phyloP scores from a whole-genome alignment of 1,140 invertebrate species.

The Ladona fulva region DNA sequence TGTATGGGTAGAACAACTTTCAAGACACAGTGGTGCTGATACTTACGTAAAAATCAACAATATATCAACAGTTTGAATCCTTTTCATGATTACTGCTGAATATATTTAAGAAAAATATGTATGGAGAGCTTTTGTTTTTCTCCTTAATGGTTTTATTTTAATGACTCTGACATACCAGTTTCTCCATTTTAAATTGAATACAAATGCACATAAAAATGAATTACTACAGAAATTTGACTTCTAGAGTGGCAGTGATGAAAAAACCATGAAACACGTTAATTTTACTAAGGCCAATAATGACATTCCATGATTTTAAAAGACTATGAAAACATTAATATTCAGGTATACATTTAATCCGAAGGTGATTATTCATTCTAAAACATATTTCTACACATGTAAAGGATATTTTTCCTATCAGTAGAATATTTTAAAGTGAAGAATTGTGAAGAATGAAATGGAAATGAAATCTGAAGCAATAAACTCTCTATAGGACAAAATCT shows the following conservation, averaged over 20 bases:
- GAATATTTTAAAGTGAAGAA: too few species aligned
- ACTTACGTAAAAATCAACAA: not conserved
- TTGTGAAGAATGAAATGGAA: too few species aligned
- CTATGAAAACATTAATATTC: too few species aligned
- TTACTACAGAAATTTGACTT: not conserved
- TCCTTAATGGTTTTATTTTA: not conserved
- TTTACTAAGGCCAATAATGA: too few species aligned
- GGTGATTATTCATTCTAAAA: too few species aligned
- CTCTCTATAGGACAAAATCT: too few species aligned
- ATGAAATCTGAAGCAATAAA: too few species aligned
- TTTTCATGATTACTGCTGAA: not conserved
- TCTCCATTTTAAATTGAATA: not conserved
- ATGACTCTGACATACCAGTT: not conserved
- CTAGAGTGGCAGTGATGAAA: not conserved
- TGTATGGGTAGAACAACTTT: not conserved
- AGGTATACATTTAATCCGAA: too few species aligned
- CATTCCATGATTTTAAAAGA: too few species aligned
- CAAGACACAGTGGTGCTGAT: not conserved
- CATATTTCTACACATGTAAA: too few species aligned
- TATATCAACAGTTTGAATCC: not conserved
- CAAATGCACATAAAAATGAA: not conserved
- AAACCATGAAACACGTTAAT: too few species aligned
- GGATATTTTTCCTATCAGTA: too few species aligned
- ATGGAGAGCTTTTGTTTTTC: not conserved
- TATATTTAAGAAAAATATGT: not conserved